Evolutionary conservation across 2,888 invertebrate genomes (phyloP).

Genomic region (Mimumesa dahlbomi): DNA sequence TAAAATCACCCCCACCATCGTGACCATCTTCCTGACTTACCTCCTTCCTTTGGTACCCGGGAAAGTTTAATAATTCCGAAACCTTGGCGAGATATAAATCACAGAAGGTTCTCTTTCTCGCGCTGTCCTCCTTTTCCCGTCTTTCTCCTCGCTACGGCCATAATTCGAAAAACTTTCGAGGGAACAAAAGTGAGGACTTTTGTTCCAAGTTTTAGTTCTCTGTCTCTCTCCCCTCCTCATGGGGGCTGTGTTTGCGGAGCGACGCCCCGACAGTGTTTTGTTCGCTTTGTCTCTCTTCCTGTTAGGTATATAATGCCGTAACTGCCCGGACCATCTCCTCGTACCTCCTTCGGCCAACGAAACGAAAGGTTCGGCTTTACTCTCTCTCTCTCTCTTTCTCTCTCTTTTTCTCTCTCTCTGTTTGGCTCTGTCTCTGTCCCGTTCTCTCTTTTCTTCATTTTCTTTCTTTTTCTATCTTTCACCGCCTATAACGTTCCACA

Average conservation of each 20-base stretch:
- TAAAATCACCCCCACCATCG: conserved; percentile 11
- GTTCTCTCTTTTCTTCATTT: background rate
- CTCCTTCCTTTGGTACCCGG: conserved; percentile 41
- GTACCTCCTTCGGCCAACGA: conserved; percentile 49
- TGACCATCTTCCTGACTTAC: conserved; percentile 24
- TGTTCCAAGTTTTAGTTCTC: conserved; percentile 77
- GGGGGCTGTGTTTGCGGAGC: conserved; percentile 72
- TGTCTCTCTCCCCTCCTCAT: conserved; percentile 18
- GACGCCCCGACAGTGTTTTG: conserved; percentile 79
- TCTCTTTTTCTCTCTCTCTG: background rate
- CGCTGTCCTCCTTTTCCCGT: conserved; percentile 46
- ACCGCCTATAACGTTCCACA: too few relatives aligned
- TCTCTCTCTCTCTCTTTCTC: background rate
- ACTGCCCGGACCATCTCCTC: conserved; percentile 58
- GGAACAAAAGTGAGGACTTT: conserved; percentile 79
- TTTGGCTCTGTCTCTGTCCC: background rate
- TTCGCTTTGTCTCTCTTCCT: conserved; percentile 78
- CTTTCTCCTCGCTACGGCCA: conserved; percentile 67
- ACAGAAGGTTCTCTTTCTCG: conserved; percentile 58
- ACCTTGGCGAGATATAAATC: conserved; percentile 74
- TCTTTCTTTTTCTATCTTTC: background rate
- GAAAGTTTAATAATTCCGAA: conserved; percentile 72
- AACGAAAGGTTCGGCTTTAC: conserved; percentile 28
- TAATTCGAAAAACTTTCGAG: conserved; percentile 79
- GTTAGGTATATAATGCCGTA: conserved; percentile 71